Conservation (phyloP, 53 echinoderm and acorn worm species). For the Echinometra lucunter region DNA sequence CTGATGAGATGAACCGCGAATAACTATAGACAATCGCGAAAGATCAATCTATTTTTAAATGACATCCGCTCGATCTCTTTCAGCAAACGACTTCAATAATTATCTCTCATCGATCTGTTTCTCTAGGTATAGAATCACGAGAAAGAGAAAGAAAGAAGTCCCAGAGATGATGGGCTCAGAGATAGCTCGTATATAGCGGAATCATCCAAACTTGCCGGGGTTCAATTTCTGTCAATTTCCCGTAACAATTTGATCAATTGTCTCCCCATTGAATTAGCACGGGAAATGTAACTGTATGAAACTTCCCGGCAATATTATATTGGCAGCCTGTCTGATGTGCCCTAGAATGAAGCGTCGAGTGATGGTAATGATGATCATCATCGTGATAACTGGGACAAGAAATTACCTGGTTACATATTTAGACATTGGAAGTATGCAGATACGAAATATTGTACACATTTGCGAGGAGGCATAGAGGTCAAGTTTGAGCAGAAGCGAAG, state of each 20-base stretch:
- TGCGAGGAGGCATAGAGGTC: conserved; percentile 26
- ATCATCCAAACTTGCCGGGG: conserved; percentile 23
- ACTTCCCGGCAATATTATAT: conserved; percentile 41
- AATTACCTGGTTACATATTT: conserved; percentile 41
- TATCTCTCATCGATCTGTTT: conserved; percentile 32
- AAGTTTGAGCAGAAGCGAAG: background rate
- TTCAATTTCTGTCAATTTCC: conserved; percentile 54
- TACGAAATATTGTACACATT: background rate
- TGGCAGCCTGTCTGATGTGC: conserved; percentile 30
- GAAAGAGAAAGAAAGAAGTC: background rate
- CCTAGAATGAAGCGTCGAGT: conserved; percentile 19
- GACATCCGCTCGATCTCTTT: conserved; percentile 29
- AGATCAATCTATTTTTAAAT: conserved; percentile 47
- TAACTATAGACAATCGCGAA: background rate
- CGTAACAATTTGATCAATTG: conserved; percentile 55
- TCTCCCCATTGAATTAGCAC: conserved; percentile 60
- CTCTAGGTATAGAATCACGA: background rate
- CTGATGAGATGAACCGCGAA: background rate
- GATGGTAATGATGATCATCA: conserved; percentile 13
- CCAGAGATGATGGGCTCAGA: background rate
- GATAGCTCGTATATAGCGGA: background rate
- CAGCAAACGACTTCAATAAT: conserved; percentile 46
- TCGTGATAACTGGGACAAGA: conserved; percentile 26
- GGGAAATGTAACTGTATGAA: conserved; percentile 41
- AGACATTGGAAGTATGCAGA: background rate